Evolutionary conservation across 1,140 invertebrate genomes (phyloP).

Genomic region (Kradibia gibbosae): DNA sequence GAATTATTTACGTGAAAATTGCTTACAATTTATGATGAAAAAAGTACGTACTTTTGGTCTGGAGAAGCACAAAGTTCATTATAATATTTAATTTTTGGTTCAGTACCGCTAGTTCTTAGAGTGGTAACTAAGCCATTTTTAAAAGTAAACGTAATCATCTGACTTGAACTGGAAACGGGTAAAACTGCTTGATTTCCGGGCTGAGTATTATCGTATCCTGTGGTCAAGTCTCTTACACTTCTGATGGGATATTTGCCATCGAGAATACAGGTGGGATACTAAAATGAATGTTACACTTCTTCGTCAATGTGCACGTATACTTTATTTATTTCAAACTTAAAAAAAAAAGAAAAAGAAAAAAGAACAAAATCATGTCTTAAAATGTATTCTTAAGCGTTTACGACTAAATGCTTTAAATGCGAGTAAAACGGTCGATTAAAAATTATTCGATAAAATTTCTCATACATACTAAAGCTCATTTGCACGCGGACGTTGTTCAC

Average conservation of each 20-base stretch:
- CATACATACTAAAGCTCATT: too few species aligned
- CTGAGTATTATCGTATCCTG: slow-evolving; percentile 87
- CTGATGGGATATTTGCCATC: slow-evolving; percentile 82
- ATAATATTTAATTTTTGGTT: slow-evolving; percentile 99
- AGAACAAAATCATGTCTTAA: too few species aligned
- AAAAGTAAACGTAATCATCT: slow-evolving; percentile 98
- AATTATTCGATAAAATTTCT: too few species aligned
- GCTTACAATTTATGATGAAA: not conserved
- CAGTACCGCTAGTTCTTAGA: slow-evolving; percentile 96
- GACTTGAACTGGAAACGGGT: slow-evolving; percentile 83
- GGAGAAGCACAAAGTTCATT: slow-evolving; percentile 88
- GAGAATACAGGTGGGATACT: slow-evolving; percentile 85
- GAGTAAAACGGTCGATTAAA: too few species aligned
- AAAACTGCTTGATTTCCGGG: slow-evolving; percentile 82
- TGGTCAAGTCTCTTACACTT: slow-evolving; percentile 89
- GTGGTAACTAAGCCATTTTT: slow-evolving; percentile 90
- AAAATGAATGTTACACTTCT: too few species aligned
- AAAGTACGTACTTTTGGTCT: slow-evolving; percentile 75
- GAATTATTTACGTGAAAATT: not conserved
- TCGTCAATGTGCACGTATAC: too few species aligned
- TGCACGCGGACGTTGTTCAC: too few species aligned
- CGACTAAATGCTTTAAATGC: too few species aligned
- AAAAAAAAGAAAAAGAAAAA: too few species aligned
- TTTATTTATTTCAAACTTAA: too few species aligned
- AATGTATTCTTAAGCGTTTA: too few species aligned